Conservation (phyloP, 2,113 vertebrate genomes). For the Polypterus bichir region DNA sequence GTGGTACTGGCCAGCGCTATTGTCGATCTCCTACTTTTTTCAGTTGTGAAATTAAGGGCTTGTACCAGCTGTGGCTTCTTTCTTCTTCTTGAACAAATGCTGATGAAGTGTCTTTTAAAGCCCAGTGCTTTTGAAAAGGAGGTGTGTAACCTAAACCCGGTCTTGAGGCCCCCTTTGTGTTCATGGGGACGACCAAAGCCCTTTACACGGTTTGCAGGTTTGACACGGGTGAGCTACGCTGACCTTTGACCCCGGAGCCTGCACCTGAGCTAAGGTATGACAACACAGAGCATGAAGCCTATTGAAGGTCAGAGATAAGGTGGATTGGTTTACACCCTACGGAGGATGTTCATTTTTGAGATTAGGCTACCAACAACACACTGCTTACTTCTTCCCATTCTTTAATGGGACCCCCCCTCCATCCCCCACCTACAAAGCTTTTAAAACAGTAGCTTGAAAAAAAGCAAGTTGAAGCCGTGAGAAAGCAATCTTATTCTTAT, state of each 20-base stretch:
- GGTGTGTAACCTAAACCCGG: slow-evolving; percentile 49
- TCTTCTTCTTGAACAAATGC: slow-evolving; percentile 27
- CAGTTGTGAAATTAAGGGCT: neutral
- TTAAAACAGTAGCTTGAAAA: no score
- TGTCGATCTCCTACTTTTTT: neutral
- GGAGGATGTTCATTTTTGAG: no score
- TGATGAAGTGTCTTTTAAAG: slow-evolving; percentile 30
- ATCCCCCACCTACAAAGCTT: no score
- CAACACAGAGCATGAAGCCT: neutral
- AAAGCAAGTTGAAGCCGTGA: no score
- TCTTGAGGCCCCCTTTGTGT: slow-evolving; percentile 34
- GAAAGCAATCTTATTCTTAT: no score
- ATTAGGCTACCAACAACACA: no score
- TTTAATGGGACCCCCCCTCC: no score
- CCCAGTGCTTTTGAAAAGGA: slow-evolving; percentile 35
- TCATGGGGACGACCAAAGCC: slow-evolving; percentile 48
- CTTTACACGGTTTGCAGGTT: slow-evolving; percentile 26
- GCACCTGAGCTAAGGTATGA: slow-evolving; percentile 4
- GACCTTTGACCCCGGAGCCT: slow-evolving; percentile 30
- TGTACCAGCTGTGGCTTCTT: neutral
- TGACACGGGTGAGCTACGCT: slow-evolving; percentile 14
- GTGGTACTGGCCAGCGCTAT: neutral
- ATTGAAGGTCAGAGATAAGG: neutral
- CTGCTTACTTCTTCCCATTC: no score
- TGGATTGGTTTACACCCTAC: neutral